These are phyloP conservation scores for Anastrepha ludens DNA, from an alignment of 1,140 invertebrate species.

Conservation along the genomic window DNA sequence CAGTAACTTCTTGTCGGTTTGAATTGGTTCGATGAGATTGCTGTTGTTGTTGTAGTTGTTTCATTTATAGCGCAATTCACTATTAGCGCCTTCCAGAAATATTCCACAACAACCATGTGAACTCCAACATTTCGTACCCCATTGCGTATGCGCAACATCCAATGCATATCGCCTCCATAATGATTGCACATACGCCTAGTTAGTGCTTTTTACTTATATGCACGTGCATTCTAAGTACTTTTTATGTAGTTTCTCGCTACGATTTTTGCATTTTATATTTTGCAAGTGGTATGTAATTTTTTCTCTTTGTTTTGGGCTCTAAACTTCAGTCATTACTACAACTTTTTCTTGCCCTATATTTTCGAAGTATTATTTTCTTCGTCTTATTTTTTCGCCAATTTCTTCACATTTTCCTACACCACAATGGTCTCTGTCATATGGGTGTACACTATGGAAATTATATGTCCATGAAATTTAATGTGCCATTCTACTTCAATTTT, in stretches of 20 bases:
- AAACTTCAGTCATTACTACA: background rate
- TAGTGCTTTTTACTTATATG: background rate
- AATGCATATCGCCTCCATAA: too few relatives aligned
- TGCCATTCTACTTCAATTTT: slow-evolving; percentile 33
- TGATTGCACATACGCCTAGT: slow-evolving; percentile 21
- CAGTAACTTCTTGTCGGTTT: too few relatives aligned
- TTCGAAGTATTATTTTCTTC: background rate
- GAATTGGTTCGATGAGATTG: too few relatives aligned
- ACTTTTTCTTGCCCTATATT: background rate
- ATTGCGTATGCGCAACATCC: background rate
- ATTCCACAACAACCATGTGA: background rate
- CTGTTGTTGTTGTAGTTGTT: background rate
- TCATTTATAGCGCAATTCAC: background rate
- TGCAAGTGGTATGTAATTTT: background rate
- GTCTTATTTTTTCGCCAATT: background rate
- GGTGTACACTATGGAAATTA: slow-evolving; percentile 13
- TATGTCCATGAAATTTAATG: slow-evolving; percentile 32
- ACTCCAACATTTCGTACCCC: background rate
- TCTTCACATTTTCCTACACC: background rate
- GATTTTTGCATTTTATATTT: background rate
- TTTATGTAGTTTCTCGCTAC: background rate
- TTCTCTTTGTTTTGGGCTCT: background rate
- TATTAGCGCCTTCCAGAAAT: background rate
- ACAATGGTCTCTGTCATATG: background rate
- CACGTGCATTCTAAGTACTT: background rate